These are phyloP conservation scores for Halisarca cf. caerulea DNA, from an alignment of 37 sponge, comb jelly and placozoan genomes.

Conservation along the genomic window DNA sequence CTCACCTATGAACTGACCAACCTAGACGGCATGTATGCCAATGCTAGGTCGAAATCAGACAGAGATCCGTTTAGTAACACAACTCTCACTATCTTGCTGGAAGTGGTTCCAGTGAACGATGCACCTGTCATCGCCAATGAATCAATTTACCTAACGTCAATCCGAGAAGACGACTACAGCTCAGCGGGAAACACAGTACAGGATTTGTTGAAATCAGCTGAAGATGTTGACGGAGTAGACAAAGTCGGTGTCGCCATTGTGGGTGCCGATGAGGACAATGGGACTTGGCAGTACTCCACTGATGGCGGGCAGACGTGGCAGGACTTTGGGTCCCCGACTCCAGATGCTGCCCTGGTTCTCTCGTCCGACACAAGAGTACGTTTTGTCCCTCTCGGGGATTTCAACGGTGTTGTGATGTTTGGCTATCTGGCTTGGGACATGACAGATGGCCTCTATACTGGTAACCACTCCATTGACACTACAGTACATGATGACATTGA, in stretches of 20 bases:
- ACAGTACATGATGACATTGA: conserved; percentile 44
- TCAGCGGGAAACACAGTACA: conserved; percentile 73
- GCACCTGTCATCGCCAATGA: conserved; percentile 59
- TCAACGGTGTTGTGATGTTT: conserved; percentile 69
- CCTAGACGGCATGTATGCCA: conserved; percentile 55
- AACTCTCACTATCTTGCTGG: conserved; percentile 29
- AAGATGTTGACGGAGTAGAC: conserved; percentile 61
- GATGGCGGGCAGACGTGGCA: conserved; percentile 64
- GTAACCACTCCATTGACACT: conserved; percentile 40
- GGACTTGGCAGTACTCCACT: conserved; percentile 74
- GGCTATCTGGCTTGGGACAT: conserved; percentile 84
- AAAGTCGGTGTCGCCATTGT: conserved; percentile 68
- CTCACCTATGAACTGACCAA: conserved; percentile 27
- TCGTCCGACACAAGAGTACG: conserved; percentile 48
- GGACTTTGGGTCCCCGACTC: conserved; percentile 50
- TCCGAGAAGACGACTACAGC: conserved; percentile 73
- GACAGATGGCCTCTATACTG: conserved; percentile 33
- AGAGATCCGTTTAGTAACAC: conserved; percentile 75
- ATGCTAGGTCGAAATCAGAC: conserved; percentile 57
- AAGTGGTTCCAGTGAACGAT: conserved; percentile 77
- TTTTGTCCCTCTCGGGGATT: conserved; percentile 73
- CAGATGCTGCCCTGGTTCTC: conserved; percentile 52
- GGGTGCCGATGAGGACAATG: conserved; percentile 64
- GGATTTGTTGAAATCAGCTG: conserved; percentile 45
- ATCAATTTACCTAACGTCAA: conserved; percentile 58